These are phyloP conservation scores for Drosophila tristis DNA, from an alignment of 1,140 invertebrate genomes.

Conservation along the genomic window DNA sequence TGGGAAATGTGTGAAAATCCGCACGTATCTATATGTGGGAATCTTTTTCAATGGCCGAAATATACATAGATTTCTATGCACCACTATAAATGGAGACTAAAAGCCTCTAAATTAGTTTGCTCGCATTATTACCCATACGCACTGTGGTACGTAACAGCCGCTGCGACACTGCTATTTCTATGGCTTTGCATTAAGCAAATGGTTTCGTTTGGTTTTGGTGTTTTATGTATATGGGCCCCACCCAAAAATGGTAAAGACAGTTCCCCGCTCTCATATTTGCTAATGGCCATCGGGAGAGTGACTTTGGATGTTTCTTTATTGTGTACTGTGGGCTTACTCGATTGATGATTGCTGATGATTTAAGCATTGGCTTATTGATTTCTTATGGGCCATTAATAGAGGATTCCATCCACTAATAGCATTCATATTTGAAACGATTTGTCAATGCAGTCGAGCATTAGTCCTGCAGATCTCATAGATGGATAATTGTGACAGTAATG, in stretches of 20 bases:
- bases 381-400: slow-evolving; percentile 49
- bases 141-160: slow-evolving; percentile 8
- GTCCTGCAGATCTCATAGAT: slow-evolving; percentile 30
- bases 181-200: slow-evolving; percentile 55
- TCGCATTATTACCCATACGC: slow-evolving; percentile 53
- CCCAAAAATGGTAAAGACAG: slow-evolving; percentile 19
- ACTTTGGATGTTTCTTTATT: slow-evolving; percentile 2
- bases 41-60: slow-evolving; percentile 19
- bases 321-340: slow-evolving; percentile 15
- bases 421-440: slow-evolving; percentile 47
- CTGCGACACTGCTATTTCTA: slow-evolving; percentile 29
- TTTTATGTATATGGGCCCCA: slow-evolving; percentile 30
- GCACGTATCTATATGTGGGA: slow-evolving; percentile 4
- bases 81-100: slow-evolving; percentile 44
- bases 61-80: neutral
- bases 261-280: slow-evolving; percentile 23
- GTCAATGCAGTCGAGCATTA: slow-evolving; percentile 20
- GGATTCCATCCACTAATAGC: slow-evolving; percentile 21
- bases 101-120: slow-evolving; percentile 54
- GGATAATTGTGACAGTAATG: slow-evolving; percentile 50
- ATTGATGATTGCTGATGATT: slow-evolving; percentile 46
- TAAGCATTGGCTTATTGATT: slow-evolving; percentile 44
- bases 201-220: slow-evolving; percentile 18
- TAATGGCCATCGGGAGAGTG: slow-evolving; percentile 34
- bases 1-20: slow-evolving; percentile 38